Base-by-base conservation (phyloP, 2,113 vertebrate genomes). In the Mugil cephalus region DNA sequence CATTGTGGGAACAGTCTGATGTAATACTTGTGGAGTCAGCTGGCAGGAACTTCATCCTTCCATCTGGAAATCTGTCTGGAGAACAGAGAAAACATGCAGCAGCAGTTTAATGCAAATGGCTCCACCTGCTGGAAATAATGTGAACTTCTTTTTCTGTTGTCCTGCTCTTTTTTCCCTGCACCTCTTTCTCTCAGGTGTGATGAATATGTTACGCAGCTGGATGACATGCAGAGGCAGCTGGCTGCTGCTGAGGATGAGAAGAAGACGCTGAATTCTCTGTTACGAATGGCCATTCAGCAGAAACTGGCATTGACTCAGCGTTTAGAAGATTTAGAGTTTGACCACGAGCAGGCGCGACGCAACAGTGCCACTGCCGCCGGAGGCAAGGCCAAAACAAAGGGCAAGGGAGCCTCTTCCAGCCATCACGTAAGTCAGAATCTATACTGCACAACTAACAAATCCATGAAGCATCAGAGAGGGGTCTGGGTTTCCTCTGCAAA, bases 261-360 rank as follows among this genome's bases (percentile, higher is more conserved):
- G 91, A 94, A 94, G 86, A 94, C 93, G 4, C 80, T 94, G 64
- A 94, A 94, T 70, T 94, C 93, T 21, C 77, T 94, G 74, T 48
- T 94, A 2, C 93, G 93, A 0, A 94, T 94, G 93, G 93, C 93
- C 71, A 94, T 94, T 61, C 93, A 94, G 84, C 93, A 93, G 84
- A 94, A 94, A 78, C 88, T 94, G 64, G 93, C 93, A 39, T 88
- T 94, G 30, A 94, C 93, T 0, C 93, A 94, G 80, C 90, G 93
- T 8, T 79, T 94, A 12, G 93, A 94, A 85, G 93, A 94, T 74
- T 72, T 94, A 77, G 93, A 94, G 91, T 94, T 94, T 38, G 96
- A 99, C 88, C 96, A 98, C 0, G 97, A 99, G 91, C 97, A 99
- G 93, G 92, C 94, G 40, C 96, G 95, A 66, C 94, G 97, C 85